Percentiles rank a stretch among this genome's conserved stretches.
phyloP scores from a whole-genome alignment of 1,140 invertebrate genomes.

The Lucilia cuprina region DNA sequence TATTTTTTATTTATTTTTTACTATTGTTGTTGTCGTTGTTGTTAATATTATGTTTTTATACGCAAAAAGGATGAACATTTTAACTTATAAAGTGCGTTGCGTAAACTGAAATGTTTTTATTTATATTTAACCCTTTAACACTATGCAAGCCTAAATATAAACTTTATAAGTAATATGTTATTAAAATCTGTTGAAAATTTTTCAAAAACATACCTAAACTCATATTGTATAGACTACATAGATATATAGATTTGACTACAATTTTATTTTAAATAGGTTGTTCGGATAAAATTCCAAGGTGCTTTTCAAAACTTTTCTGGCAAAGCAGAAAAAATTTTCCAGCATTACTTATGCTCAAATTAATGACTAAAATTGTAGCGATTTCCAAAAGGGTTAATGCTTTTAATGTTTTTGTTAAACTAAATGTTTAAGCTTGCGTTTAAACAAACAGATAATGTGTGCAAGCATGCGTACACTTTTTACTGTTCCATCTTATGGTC shows the following conservation, averaged over 20 bases:
- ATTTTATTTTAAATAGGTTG: too few species aligned
- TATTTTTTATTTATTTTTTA: background rate
- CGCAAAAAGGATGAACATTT: background rate
- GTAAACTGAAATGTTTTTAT: background rate
- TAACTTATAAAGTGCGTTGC: background rate
- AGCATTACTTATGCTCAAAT: too few species aligned
- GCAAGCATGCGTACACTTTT: slow-evolving; percentile 36
- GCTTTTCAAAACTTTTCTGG: too few species aligned
- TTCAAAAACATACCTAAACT: too few species aligned
- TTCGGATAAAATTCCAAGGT: too few species aligned
- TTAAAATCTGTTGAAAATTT: too few species aligned
- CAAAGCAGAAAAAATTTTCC: too few species aligned
- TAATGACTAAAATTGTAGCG: too few species aligned
- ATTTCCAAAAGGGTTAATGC: background rate
- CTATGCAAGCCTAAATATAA: too few species aligned
- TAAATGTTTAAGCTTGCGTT: slow-evolving; percentile 20
- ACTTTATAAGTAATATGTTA: too few species aligned
- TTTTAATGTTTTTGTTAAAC: slow-evolving; percentile 1
- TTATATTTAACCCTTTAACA: background rate
- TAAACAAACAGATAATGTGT: slow-evolving; percentile 25
- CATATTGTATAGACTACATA: too few species aligned
- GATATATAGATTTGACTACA: too few species aligned
- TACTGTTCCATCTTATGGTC: slow-evolving; percentile 19
- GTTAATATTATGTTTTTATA: background rate
- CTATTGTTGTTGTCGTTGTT: background rate